Conservation (phyloP, 1,140 invertebrate genomes). For the Neodiprion lecontei region DNA sequence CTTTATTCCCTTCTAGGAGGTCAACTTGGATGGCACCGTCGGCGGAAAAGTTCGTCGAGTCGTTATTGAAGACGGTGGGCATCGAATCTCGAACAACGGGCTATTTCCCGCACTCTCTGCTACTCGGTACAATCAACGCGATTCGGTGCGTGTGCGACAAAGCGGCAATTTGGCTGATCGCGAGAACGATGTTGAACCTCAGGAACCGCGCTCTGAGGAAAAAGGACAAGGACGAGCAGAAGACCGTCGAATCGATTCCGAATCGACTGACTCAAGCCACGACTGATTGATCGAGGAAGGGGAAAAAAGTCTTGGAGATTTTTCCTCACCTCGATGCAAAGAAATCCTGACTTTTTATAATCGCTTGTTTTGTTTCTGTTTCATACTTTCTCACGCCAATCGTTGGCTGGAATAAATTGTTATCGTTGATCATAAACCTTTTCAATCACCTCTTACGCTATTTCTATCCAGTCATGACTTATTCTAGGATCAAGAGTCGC, state of each 20-base stretch:
- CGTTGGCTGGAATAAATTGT: too few relatives aligned
- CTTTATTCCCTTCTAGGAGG: constrained; percentile 54
- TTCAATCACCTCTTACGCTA: too few relatives aligned
- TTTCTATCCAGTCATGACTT: too few relatives aligned
- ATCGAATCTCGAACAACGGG: constrained; percentile 77
- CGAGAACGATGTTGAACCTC: constrained; percentile 69
- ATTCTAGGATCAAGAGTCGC: too few relatives aligned
- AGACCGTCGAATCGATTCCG: constrained; percentile 11
- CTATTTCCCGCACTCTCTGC: constrained; percentile 76
- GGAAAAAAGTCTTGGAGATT: not conserved
- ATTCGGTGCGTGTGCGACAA: constrained; percentile 62
- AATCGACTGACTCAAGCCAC: not conserved
- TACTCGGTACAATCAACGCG: constrained; percentile 65
- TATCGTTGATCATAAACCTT: too few relatives aligned
- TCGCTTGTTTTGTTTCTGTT: too few relatives aligned
- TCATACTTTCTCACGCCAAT: too few relatives aligned
- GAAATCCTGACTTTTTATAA: too few relatives aligned
- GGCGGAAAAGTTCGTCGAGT: constrained; percentile 78
- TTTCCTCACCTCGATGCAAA: too few relatives aligned
- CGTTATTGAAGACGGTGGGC: constrained; percentile 79
- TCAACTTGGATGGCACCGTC: constrained; percentile 82
- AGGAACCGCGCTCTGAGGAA: constrained; percentile 59
- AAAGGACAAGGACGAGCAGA: constrained; percentile 27
- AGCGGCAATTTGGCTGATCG: constrained; percentile 66
- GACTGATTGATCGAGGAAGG: too few relatives aligned